phyloP scores from a whole-genome alignment of 2,888 invertebrate genomes.

The Globia sparganii region DNA sequence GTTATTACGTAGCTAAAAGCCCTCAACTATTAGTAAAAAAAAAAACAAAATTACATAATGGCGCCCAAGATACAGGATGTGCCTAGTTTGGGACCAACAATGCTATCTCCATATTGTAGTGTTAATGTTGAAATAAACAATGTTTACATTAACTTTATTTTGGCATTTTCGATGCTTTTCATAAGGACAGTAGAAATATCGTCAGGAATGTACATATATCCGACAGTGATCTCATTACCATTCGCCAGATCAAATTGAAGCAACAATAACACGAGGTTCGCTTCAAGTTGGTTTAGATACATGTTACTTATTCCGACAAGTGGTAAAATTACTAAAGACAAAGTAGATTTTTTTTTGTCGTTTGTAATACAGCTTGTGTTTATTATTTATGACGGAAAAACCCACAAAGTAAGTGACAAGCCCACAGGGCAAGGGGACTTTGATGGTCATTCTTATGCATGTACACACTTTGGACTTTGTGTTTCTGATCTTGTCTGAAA shows the following conservation, averaged over 20 bases:
- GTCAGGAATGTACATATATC: constrained; percentile 15
- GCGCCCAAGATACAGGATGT: too few relatives aligned
- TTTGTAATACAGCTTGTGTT: not conserved
- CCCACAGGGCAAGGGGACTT: too few relatives aligned
- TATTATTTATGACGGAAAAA: too few relatives aligned
- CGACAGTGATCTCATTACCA: constrained; percentile 39
- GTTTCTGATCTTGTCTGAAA: not conserved
- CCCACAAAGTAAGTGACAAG: too few relatives aligned
- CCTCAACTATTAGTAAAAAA: too few relatives aligned
- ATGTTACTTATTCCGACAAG: not conserved
- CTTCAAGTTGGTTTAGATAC: constrained; percentile 29
- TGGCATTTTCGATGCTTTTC: not conserved
- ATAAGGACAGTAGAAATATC: constrained; percentile 2
- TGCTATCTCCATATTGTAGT: too few relatives aligned
- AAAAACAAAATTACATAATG: too few relatives aligned
- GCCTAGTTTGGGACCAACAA: too few relatives aligned
- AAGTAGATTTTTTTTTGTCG: not conserved
- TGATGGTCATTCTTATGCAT: not conserved
- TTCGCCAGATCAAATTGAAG: constrained; percentile 50
- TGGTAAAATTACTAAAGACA: not conserved
- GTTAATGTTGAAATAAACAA: too few relatives aligned
- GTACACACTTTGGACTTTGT: not conserved
- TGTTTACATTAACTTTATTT: too few relatives aligned
- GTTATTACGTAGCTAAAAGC: too few relatives aligned
- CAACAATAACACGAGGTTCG: constrained; percentile 33